Evolutionary conservation across 2,113 vertebrate species (phyloP).

Genomic region (Protomyctophum bolini): DNA sequence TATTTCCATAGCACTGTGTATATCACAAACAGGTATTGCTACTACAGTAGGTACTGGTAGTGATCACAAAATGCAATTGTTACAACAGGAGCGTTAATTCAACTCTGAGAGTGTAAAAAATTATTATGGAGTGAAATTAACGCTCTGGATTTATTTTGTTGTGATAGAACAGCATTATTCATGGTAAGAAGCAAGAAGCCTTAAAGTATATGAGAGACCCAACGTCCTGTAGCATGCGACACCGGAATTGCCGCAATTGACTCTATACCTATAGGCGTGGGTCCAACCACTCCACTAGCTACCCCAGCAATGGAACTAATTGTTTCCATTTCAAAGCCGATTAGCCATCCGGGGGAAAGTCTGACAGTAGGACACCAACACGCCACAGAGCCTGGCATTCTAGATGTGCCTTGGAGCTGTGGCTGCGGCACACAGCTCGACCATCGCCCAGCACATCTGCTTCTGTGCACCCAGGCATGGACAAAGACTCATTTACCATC

Average conservation of each 20-base stretch:
- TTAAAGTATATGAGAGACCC: background rate
- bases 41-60: no score
- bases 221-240: conserved; percentile 32
- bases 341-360: conserved; percentile 66
- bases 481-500: conserved; percentile 46
- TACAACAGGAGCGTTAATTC: no score
- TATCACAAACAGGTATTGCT: background rate
- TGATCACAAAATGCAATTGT: no score
- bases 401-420: conserved; percentile 38
- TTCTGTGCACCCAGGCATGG: conserved; percentile 40
- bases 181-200: no score
- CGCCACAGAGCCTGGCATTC: conserved; percentile 48
- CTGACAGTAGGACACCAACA: conserved; percentile 58
- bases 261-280: conserved; percentile 17
- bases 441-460: conserved; percentile 55
- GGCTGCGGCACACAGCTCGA: conserved; percentile 30
- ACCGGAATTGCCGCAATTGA: conserved; percentile 30
- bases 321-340: conserved; percentile 74
- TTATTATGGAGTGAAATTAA: no score
- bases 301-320: conserved; percentile 62
- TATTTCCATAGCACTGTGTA: conserved; percentile 54
- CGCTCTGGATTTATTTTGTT: no score
- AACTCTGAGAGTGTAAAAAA: no score
- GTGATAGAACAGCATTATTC: no score
- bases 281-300: conserved; percentile 41